Base-by-base conservation (phyloP, 2,888 invertebrate genomes). In the Drymonia ruficornis region DNA sequence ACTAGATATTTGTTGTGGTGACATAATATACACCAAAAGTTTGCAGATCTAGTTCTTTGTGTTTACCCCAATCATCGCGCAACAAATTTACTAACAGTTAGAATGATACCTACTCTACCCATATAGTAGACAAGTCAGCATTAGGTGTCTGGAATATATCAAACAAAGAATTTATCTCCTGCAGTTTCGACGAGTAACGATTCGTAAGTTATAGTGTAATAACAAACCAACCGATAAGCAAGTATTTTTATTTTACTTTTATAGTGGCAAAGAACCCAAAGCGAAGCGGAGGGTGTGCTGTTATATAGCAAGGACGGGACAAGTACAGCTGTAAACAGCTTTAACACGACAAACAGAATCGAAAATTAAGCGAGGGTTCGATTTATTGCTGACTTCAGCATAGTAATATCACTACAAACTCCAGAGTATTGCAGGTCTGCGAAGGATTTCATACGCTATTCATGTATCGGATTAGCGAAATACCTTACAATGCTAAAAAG, bases 201-300 rank as follows among this genome's bases (percentile, higher is more conserved):
- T 50, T 40, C 28, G 42, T 57, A 65, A 61, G 63, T 65, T 63
- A 65, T 52, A 53, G 61, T 57, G 38, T 46, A 62, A 44, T 52
- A 63, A 66, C 62, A 62, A 61, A 45, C 48, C 29, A 51, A 34
- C 50, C 46, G 64, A 65, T 55, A 52, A 67, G 50, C 52, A 53
- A 67, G 59, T 44, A 38, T 58, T 63, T 55, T 45, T 45, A 45
- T 45, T 28, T 45, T 28, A 23, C 45, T 28, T 45, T 45, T 56
- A 59, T 61, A 58, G 45, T 55, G 50, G 56, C 52, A 56, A 60
- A 60, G 60, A 56, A 59, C 70, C 67, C 62, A 59, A 58, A 66
- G 58, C 44, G 55, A 55, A 65, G 52, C 57, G 59, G 61, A 59
- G 55, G 66, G 63, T 70, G 67, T 66, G 53, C 56, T 59, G 63